A percentile compares a stretch with the other conserved stretches of the same genome.
Conservation (phyloP, 2,888 invertebrate genomes). For the Ashinkailepas kermadecensis region DNA sequence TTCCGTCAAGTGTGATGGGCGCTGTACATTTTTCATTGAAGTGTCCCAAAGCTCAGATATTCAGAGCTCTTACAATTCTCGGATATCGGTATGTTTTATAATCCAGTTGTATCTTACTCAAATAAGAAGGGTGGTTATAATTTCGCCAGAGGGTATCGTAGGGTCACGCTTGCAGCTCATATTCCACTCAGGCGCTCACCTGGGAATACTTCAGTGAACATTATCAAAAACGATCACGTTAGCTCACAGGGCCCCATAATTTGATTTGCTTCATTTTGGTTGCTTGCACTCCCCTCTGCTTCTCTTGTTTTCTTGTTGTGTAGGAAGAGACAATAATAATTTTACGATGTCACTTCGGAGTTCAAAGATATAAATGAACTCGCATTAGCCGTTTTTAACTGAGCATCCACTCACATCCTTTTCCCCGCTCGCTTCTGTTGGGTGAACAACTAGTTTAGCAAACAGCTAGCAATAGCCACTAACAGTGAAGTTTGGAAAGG, state of each 20-base stretch:
- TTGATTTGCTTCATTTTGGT: not conserved
- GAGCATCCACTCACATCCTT: not conserved
- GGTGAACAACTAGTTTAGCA: constrained; percentile 12
- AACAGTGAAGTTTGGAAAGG: constrained; percentile 1
- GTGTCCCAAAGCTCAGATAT: no score
- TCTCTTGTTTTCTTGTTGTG: not conserved
- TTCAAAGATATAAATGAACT: not conserved
- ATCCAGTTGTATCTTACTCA: no score
- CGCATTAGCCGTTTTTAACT: not conserved
- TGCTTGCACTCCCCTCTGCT: not conserved
- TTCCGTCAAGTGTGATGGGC: no score
- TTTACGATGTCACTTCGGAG: not conserved
- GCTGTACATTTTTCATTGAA: no score
- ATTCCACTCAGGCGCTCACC: no score
- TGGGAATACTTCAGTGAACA: no score
- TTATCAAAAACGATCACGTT: not conserved
- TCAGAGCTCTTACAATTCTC: no score
- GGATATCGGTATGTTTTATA: no score
- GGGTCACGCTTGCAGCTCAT: no score
- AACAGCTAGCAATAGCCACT: not conserved
- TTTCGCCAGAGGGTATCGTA: no score
- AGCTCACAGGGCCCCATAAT: not conserved
- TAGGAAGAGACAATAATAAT: not conserved
- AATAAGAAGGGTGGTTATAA: no score
- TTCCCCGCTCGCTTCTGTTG: constrained; percentile 1